These are phyloP conservation scores for Heliconius himera DNA, from an alignment of 1,140 invertebrate species.

Conservation along the genomic window DNA sequence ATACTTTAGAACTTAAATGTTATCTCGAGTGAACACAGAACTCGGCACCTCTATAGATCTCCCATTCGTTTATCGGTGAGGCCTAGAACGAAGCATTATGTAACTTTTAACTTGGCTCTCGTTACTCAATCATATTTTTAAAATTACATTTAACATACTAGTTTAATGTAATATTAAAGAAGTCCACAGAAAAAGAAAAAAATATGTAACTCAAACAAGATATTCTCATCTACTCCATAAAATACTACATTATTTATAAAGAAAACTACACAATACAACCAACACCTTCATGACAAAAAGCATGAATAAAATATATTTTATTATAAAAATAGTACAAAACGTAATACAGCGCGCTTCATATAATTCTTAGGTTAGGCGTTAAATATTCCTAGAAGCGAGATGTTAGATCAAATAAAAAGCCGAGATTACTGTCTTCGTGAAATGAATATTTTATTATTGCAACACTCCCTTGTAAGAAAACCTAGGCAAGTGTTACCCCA, in stretches of 20 bases:
- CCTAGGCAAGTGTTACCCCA: not conserved
- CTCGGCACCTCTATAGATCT: too few species aligned
- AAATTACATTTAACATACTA: too few species aligned
- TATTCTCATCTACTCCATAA: not conserved
- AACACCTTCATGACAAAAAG: not conserved
- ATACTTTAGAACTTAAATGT: too few species aligned
- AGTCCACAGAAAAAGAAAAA: not conserved
- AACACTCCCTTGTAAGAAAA: not conserved
- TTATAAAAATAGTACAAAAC: not conserved
- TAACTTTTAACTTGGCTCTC: too few species aligned
- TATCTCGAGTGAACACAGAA: too few species aligned
- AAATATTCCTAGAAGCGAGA: slow-evolving; percentile 1
- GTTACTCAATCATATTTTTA: too few species aligned
- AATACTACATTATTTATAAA: not conserved
- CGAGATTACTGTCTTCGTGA: not conserved
- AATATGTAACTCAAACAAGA: not conserved
- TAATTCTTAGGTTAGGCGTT: slow-evolving; percentile 1
- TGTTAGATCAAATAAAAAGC: slow-evolving; percentile 12
- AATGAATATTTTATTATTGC: slow-evolving; percentile 13
- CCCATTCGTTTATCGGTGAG: too few species aligned
- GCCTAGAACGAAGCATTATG: too few species aligned
- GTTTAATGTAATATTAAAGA: too few species aligned
- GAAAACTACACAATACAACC: not conserved
- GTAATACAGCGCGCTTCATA: not conserved
- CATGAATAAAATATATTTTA: slow-evolving; percentile 9